A percentile compares a stretch with the other conserved stretches of the same genome.
These are phyloP conservation scores for Ligdia adustata DNA, from an alignment of 2,888 invertebrate genomes.

Conservation along the genomic window DNA sequence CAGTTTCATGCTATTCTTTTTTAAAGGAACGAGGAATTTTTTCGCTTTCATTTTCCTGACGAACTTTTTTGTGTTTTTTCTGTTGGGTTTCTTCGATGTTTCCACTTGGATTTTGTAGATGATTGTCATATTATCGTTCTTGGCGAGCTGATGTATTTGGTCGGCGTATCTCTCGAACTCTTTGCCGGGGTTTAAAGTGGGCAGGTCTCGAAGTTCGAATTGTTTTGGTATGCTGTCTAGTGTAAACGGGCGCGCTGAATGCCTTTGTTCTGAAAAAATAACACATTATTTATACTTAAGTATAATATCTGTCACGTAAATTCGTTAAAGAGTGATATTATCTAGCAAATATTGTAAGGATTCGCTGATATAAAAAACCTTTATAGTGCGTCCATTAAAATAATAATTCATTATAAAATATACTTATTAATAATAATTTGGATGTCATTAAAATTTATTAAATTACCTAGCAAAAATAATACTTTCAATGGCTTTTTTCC, in stretches of 20 bases:
- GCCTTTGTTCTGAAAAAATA: slow-evolving; percentile 39
- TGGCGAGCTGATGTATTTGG: slow-evolving; percentile 57
- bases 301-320: too few species aligned
- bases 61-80: slow-evolving; percentile 38
- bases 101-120: slow-evolving; percentile 65
- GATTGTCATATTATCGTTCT: slow-evolving; percentile 54
- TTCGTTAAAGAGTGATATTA: too few species aligned
- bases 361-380: too few species aligned
- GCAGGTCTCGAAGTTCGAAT: slow-evolving; percentile 55
- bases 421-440: too few species aligned
- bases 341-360: too few species aligned
- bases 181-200: slow-evolving; percentile 36
- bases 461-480: too few species aligned
- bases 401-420: too few species aligned
- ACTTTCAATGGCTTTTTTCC: too few species aligned
- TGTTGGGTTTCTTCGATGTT: slow-evolving; percentile 36
- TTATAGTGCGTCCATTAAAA: too few species aligned
- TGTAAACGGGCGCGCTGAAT: slow-evolving; percentile 41
- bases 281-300: not conserved
- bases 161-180: slow-evolving; percentile 58
- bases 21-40: slow-evolving; percentile 69
- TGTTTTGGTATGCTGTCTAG: slow-evolving; percentile 57
- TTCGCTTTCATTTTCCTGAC: slow-evolving; percentile 54
- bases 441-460: too few species aligned
- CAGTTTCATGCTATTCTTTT: slow-evolving; percentile 70